These are phyloP conservation scores for Sphecodes monilicornis DNA, from an alignment of 2,888 invertebrate species.

Conservation along the genomic window DNA sequence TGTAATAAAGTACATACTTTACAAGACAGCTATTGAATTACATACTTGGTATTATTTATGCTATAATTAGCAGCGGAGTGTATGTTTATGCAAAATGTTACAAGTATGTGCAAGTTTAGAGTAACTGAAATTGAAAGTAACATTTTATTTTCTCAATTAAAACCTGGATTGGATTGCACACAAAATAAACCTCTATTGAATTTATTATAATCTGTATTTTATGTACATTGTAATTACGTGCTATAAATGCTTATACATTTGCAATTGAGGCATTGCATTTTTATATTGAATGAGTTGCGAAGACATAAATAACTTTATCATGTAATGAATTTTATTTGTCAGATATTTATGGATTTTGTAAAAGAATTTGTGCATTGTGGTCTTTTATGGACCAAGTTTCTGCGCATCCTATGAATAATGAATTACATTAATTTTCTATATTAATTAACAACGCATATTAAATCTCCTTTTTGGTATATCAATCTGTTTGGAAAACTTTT, in stretches of 20 bases:
- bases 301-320: not conserved
- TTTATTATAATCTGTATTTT: not conserved
- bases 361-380: not conserved
- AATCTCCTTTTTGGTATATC: no score
- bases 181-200: not conserved
- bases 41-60: not conserved
- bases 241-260: not conserved
- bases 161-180: not conserved
- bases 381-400: not conserved
- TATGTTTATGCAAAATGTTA: not conserved
- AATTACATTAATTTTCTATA: not conserved
- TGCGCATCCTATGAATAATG: not conserved
- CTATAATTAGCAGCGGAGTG: not conserved
- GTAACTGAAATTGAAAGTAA: not conserved
- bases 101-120: not conserved
- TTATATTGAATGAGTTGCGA: not conserved
- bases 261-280: not conserved
- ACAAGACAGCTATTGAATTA: constrained; percentile 7
- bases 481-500: no score
- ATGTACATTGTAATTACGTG: not conserved
- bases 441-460: no score
- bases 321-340: not conserved
- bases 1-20: not conserved
- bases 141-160: not conserved
- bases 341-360: not conserved